Base-by-base conservation (phyloP, 2,797 vertebrate species). In the Cyprinella venusta region DNA sequence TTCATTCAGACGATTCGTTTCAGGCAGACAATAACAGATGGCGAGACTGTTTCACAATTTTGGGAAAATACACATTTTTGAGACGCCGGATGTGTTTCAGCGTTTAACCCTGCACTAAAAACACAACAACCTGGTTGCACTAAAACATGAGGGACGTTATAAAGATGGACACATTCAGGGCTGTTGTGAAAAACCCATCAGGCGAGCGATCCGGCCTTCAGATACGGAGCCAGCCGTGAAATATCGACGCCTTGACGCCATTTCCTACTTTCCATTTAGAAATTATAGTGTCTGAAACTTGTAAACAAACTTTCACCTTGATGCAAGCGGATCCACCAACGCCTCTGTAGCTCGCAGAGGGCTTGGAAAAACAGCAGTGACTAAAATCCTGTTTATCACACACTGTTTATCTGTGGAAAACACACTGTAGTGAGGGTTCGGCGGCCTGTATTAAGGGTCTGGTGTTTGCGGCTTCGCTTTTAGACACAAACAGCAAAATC, bases 401-500 rank as follows among this genome's bases (percentile, higher is more conserved):
- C 19, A 26, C 30, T 33, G 30, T 33, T 61, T 0, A 36, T 64
- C 38, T 50, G 63, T 72, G 79, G 36, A 72, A 71, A 71, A 38
- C 16, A 36, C 5, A 16, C 69, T 36, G 36, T 81, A 63, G 68
- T 45, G 38, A 59, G 12, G 33, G 9, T 65, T 67, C 10, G 12
- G 24, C 2, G 6, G 65, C 45, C 52, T 72, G 26, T 48, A 63
- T 63, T 26, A 10, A 6, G 26, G 68, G 52, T 65, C 26, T 15
- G 8, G 26, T n/a, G 42, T 45, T 4, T 15, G n/a, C 48, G 19
- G 30, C 72, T 80, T 79, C 8, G 48, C 59, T 69, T 67, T 84
- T 68, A 71, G 67, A 83, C 21, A 68, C 67, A 33, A 91, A 91
- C 86, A 88, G 91, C 69, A 91, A 89, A 93, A 90, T 92, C 87